Base-by-base conservation (phyloP, 2,797 vertebrate genomes). In the Chaetodon trifasciatus region DNA sequence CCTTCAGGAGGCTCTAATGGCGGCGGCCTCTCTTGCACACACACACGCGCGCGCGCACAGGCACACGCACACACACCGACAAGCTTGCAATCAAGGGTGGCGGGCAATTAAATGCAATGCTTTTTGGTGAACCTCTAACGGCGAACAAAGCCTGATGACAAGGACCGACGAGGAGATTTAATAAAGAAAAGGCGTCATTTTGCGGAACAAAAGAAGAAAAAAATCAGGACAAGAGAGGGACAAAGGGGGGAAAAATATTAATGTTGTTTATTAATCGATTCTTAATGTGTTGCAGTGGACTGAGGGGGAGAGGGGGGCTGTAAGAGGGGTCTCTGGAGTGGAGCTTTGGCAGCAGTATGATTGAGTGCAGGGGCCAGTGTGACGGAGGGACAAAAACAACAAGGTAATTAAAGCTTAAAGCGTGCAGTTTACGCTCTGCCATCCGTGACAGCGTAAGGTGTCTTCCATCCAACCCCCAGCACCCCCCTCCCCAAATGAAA, bases 391-490 rank as follows among this genome's bases (percentile, higher is more conserved):
- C 92, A 90, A 91, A 90, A 94, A 94, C 93, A 94, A 93, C 92
- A 91, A 92, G 90, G 93, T 96, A 96, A 96, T 96, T 96, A 96
- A 96, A 95, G 94, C 93, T 92, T 91, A 92, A 93, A 91, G 93
- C 92, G 84, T 85, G 88, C 83, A 44, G 89, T 93, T 88, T 92
- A 86, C 85, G 94, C 89, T 93, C 92, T 17, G 86, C 94, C 93
- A 93, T 93, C 92, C 95, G 86, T 96, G 94, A 94, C 94, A 78
- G 92, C 82, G 88, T 87, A 94, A 95, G 95, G 94, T 95, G 94
- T 94, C 93, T 92, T 91, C 92, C 84, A 89, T 92, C 91, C 81
- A 67, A 40, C 35, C 23, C 75, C 46, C 57, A 19, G 6, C 55
- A 3, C 40, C 39, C 5, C 42, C 35, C 17, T 17, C 46, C 55